Percentiles rank a stretch among this genome's conserved stretches.
Conservation (phyloP, 2,888 invertebrate genomes). For the Hypomecis atomaria region DNA sequence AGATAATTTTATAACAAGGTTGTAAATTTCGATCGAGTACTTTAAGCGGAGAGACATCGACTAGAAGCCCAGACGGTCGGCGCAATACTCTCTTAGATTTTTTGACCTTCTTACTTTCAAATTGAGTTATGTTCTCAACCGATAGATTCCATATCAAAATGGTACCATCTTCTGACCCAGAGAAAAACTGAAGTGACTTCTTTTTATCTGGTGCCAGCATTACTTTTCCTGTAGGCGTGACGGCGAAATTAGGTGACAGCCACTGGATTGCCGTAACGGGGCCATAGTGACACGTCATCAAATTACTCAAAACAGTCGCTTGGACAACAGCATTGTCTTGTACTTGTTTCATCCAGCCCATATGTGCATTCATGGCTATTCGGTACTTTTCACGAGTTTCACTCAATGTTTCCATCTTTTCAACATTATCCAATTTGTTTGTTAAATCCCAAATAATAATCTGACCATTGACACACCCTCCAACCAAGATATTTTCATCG, state of each 20-base stretch:
- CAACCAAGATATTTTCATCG: constrained; percentile 88
- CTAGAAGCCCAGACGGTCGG: constrained; percentile 84
- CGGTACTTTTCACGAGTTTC: constrained; percentile 86
- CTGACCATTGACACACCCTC: constrained; percentile 90
- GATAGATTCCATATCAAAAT: constrained; percentile 90
- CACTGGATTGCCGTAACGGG: constrained; percentile 88
- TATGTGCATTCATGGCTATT: constrained; percentile 84
- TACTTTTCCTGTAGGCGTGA: constrained; percentile 86
- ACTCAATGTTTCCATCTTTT: constrained; percentile 85
- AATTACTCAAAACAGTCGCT: constrained; percentile 85
- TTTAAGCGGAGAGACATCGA: constrained; percentile 86
- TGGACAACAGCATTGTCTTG: constrained; percentile 84
- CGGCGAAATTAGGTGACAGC: constrained; percentile 86
- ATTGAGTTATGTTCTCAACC: constrained; percentile 65
- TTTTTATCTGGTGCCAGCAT: constrained; percentile 57
- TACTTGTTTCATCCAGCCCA: constrained; percentile 88
- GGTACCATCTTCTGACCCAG: constrained; percentile 87
- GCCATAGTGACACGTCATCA: constrained; percentile 86
- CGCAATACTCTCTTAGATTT: constrained; percentile 75
- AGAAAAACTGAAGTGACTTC: constrained; percentile 86
- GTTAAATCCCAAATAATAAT: constrained; percentile 89
- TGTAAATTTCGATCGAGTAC: constrained; percentile 85
- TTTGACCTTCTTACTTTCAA: constrained; percentile 68
- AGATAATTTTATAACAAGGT: constrained; percentile 85
- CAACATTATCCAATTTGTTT: constrained; percentile 86